Percentiles rank a stretch among this genome's conserved stretches.
Conservation (phyloP, 2,113 vertebrate species). For the Micronycteris hirsuta region DNA sequence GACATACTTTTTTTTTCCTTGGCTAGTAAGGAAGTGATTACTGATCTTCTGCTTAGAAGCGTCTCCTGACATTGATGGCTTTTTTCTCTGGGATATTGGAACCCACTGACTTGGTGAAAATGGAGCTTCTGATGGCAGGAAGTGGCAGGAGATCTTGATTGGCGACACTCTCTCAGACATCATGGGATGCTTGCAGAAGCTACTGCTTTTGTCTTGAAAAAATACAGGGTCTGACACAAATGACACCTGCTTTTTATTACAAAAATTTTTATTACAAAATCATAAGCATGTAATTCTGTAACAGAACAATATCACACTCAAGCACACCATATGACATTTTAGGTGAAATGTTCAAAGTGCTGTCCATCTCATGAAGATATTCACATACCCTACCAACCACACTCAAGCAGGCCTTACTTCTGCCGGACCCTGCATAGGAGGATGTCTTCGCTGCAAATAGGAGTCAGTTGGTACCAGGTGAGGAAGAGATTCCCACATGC, state of each 20-base stretch:
- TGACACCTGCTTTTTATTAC: too few relatives aligned
- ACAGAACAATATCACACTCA: too few relatives aligned
- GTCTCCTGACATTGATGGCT: background rate
- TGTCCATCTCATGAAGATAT: too few relatives aligned
- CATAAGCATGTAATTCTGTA: too few relatives aligned
- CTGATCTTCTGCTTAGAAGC: background rate
- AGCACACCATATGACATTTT: too few relatives aligned
- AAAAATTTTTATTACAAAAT: too few relatives aligned
- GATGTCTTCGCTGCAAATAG: background rate
- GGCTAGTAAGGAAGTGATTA: background rate
- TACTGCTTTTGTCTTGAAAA: background rate
- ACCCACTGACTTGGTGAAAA: background rate
- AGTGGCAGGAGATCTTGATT: background rate
- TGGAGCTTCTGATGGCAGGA: background rate
- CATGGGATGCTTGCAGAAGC: background rate
- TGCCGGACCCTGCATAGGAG: background rate
- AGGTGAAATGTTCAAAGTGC: too few relatives aligned
- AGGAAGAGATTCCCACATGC: background rate
- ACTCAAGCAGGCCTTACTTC: too few relatives aligned
- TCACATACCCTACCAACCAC: too few relatives aligned
- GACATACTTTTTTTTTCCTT: background rate
- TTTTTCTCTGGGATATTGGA: background rate
- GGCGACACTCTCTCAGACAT: background rate
- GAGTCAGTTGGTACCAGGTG: background rate
- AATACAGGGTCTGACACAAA: background rate